Conservation (phyloP, 2,113 vertebrate species). For the Eulemur macaco region DNA sequence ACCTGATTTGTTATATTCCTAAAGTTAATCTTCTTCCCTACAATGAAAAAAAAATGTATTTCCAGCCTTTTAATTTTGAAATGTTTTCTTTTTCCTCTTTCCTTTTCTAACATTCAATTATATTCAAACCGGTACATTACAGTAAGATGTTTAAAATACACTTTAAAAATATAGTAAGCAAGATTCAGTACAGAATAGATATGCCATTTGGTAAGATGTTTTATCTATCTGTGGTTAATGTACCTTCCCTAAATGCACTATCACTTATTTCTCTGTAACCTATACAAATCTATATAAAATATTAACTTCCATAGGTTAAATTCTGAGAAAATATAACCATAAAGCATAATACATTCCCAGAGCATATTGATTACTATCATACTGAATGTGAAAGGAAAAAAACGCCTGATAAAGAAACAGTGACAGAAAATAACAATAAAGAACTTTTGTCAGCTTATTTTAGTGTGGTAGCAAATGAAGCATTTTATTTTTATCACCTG, state of each 20-base stretch:
- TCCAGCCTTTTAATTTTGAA: not conserved
- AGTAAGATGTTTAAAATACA: conserved; percentile 1
- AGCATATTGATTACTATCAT: not conserved
- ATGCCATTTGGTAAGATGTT: not conserved
- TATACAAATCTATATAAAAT: conserved; percentile 7
- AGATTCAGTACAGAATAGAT: not conserved
- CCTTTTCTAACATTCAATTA: not conserved
- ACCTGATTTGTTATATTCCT: not conserved
- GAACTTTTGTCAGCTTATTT: conserved; percentile 21
- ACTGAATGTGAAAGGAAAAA: not conserved
- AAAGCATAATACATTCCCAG: not conserved
- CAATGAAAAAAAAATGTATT: not conserved
- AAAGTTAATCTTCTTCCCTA: not conserved
- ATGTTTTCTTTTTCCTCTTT: not conserved
- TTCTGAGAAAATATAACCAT: conserved; percentile 2
- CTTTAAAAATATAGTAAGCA: not conserved
- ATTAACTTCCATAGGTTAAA: not conserved
- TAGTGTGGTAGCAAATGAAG: conserved; percentile 12
- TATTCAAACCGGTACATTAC: not conserved
- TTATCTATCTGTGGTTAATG: not conserved
- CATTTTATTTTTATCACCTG: conserved; percentile 49
- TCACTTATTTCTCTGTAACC: not conserved
- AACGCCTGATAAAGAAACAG: not conserved
- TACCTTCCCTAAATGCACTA: not conserved
- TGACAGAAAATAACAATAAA: conserved; percentile 23